A percentile compares a stretch with the other conserved stretches of the same genome.
Evolutionary conservation across 2,113 vertebrate genomes (phyloP).

Genomic region (Onychostruthus taczanowskii): DNA sequence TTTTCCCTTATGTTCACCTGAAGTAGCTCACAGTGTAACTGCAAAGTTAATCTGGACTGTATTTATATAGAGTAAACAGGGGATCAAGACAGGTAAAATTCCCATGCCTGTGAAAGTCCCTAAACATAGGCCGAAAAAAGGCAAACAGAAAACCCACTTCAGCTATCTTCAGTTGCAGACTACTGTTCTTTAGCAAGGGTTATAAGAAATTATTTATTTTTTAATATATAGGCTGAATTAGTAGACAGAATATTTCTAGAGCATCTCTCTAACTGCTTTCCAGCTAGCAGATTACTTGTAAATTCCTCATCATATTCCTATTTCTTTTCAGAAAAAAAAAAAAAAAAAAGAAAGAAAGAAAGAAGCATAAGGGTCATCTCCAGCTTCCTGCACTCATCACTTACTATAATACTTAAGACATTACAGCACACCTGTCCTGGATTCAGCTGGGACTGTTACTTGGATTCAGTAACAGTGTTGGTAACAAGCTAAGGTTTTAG

Average conservation of each 20-base stretch:
- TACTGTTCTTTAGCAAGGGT: background rate
- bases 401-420: background rate
- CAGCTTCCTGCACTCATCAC: background rate
- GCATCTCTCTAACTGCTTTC: background rate
- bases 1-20: background rate
- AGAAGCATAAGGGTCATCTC: fast-evolving
- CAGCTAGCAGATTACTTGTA: background rate
- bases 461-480: background rate
- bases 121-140: background rate
- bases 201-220: background rate
- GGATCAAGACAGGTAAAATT: background rate
- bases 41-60: background rate
- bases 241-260: background rate
- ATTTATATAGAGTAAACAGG: background rate
- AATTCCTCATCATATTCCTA: background rate
- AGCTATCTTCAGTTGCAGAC: background rate
- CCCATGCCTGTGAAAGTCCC: background rate
- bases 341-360: background rate
- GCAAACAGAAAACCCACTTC: background rate
- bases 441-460: background rate
- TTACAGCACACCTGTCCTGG: background rate
- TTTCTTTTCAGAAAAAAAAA: background rate
- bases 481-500: background rate
- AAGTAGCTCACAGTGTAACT: background rate
- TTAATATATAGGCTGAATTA: background rate